Conservation (phyloP, 1,140 invertebrate species). For the Diabrotica virgifera region DNA sequence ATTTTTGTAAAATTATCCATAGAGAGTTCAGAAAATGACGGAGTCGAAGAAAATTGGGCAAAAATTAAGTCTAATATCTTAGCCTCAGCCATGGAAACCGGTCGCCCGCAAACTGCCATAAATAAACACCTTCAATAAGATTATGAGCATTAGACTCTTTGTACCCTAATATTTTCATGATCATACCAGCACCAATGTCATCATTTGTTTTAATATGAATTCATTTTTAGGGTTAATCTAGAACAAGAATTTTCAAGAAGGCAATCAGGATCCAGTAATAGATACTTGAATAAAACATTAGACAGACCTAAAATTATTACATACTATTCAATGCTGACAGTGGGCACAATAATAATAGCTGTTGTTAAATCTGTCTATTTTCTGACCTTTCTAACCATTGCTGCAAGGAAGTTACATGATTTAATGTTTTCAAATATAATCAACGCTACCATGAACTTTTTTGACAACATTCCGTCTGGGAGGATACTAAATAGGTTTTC, state of each 20-base stretch:
- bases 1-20: no score
- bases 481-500: constrained; percentile 56
- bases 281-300: constrained; percentile 19
- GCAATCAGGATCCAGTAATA: constrained; percentile 17
- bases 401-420: constrained; percentile 57
- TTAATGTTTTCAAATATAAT: constrained; percentile 61
- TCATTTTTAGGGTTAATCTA: constrained; percentile 40
- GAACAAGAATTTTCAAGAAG: constrained; percentile 37
- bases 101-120: no score
- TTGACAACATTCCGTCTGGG: constrained; percentile 56
- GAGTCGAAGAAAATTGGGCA: no score
- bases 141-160: no score
- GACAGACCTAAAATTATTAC: constrained; percentile 42
- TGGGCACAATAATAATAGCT: constrained; percentile 60
- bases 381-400: constrained; percentile 38
- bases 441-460: constrained; percentile 58
- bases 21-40: no score
- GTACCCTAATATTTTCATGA: no score
- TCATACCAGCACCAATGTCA: no score
- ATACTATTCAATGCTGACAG: constrained; percentile 57
- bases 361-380: constrained; percentile 39
- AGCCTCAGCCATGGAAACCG: no score
- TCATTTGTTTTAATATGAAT: not conserved
- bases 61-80: no score
- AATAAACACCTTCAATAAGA: no score